Percentiles rank a stretch among this genome's conserved stretches.
Conservation (phyloP, 2,113 vertebrate genomes). For the Sclerurus mexicanus region DNA sequence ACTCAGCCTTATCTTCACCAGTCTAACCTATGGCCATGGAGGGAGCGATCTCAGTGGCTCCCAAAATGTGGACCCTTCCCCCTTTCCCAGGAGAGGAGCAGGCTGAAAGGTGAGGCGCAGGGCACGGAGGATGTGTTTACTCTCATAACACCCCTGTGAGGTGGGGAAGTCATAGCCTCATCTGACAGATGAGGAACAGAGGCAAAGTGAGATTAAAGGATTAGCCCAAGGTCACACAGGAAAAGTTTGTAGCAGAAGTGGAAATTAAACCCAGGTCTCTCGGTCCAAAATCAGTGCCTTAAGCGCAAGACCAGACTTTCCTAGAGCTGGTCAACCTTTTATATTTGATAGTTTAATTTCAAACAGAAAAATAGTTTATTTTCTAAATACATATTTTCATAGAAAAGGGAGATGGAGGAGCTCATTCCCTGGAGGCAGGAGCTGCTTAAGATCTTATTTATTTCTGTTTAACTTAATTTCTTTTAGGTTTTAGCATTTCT, state of each 20-base stretch:
- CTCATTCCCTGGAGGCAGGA: constrained; percentile 54
- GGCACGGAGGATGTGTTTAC: constrained; percentile 54
- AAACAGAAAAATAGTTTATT: constrained; percentile 56
- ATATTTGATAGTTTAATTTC: constrained; percentile 59
- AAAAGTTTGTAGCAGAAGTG: constrained; percentile 62
- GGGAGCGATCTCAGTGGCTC: not conserved
- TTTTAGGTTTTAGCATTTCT: constrained; percentile 28
- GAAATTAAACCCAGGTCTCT: constrained; percentile 62
- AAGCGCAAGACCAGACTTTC: constrained; percentile 31
- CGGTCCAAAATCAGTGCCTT: not conserved
- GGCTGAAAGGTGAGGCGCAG: constrained; percentile 28
- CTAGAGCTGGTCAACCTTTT: constrained; percentile 39
- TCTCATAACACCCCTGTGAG: constrained; percentile 58
- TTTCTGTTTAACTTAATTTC: constrained; percentile 45
- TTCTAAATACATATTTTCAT: constrained; percentile 56
- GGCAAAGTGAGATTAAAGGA: constrained; percentile 61
- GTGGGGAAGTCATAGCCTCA: constrained; percentile 57
- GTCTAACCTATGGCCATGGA: fast-evolving
- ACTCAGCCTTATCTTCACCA: not conserved
- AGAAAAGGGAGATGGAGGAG: constrained; percentile 48
- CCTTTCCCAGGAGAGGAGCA: not conserved
- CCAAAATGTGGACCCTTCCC: not conserved
- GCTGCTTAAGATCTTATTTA: constrained; percentile 59
- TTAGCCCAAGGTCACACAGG: constrained; percentile 61
- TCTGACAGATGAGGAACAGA: constrained; percentile 67